Evolutionary conservation across 2,113 vertebrate genomes (phyloP).

Genomic region (Rhombomys opimus): DNA sequence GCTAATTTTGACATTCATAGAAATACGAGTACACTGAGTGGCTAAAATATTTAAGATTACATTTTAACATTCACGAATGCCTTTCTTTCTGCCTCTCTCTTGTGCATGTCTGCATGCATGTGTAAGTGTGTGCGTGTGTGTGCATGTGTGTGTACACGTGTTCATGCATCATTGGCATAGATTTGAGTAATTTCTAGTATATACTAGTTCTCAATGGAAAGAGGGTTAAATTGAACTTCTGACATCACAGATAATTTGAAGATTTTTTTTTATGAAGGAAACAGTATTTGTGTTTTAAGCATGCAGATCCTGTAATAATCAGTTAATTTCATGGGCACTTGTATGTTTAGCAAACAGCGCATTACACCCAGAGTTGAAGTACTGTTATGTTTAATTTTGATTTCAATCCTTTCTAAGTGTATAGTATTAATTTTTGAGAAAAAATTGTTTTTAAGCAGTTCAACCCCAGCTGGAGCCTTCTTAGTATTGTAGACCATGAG

Average conservation of each 20-base stretch:
- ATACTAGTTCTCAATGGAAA: not conserved
- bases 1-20: slow-evolving; percentile 83
- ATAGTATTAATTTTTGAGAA: not conserved
- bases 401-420: slow-evolving; percentile 22
- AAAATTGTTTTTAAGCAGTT: slow-evolving; percentile 11
- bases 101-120: not conserved
- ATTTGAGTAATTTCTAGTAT: not conserved
- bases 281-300: slow-evolving; percentile 33
- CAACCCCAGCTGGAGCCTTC: not conserved
- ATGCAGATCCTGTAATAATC: not conserved
- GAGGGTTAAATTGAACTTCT: not conserved
- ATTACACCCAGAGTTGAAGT: slow-evolving; percentile 1
- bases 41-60: slow-evolving; percentile 64
- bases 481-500: not conserved
- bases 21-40: slow-evolving; percentile 82
- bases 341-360: not conserved
- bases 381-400: slow-evolving; percentile 36
- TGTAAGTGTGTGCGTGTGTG: not conserved
- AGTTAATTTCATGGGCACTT: slow-evolving; percentile 44
- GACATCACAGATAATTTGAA: slow-evolving; percentile 50
- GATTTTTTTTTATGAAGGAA: not conserved
- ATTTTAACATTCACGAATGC: slow-evolving; percentile 52
- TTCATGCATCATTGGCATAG: not conserved
- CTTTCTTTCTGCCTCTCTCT: not conserved
- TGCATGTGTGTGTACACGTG: not conserved